Conservation (phyloP, 2,113 vertebrate genomes). For the Scortum barcoo region DNA sequence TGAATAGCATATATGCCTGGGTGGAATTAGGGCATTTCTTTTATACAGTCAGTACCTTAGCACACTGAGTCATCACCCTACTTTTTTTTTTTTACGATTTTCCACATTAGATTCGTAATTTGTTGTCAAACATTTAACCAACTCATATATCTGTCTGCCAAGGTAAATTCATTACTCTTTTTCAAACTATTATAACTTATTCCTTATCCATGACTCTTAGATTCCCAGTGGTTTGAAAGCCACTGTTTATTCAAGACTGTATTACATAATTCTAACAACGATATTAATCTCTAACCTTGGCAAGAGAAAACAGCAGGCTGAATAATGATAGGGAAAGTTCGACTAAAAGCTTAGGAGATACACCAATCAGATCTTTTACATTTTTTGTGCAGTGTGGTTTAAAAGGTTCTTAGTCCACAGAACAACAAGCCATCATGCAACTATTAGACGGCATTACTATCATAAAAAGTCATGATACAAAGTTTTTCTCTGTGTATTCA, state of each 20-base stretch:
- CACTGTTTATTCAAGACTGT: slow-evolving; percentile 23
- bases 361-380: neutral
- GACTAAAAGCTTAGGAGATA: neutral
- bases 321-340: slow-evolving; percentile 25
- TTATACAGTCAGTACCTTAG: slow-evolving; percentile 23
- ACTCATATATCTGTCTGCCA: slow-evolving; percentile 41
- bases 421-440: neutral
- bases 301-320: slow-evolving; percentile 17
- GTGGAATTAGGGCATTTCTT: slow-evolving; percentile 17
- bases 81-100: slow-evolving; percentile 50
- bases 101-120: slow-evolving; percentile 61
- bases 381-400: neutral
- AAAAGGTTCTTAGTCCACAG: neutral
- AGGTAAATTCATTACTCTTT: slow-evolving; percentile 46
- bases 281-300: slow-evolving; percentile 42
- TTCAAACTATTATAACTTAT: slow-evolving; percentile 28
- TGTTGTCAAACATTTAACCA: slow-evolving; percentile 47
- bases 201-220: slow-evolving; percentile 34
- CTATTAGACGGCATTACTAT: neutral
- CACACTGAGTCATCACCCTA: slow-evolving; percentile 59
- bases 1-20: neutral
- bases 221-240: slow-evolving; percentile 28
- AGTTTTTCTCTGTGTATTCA: neutral
- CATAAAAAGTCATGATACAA: neutral
- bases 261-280: slow-evolving; percentile 20